Percentiles rank a stretch among this genome's conserved stretches.
These are phyloP conservation scores for Periophthalmodon schlosseri DNA, from an alignment of 2,113 vertebrate species.

Conservation along the genomic window DNA sequence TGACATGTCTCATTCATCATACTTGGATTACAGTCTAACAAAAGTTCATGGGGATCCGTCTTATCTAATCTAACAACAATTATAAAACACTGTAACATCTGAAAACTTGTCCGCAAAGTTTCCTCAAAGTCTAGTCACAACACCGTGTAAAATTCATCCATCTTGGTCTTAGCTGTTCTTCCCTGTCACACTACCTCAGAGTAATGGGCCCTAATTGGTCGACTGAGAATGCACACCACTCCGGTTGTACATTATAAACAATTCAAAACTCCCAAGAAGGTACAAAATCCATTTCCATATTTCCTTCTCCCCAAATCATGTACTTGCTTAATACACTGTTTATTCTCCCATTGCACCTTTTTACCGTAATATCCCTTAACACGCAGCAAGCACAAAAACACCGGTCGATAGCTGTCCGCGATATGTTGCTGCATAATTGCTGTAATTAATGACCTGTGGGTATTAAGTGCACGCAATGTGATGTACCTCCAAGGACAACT, in stretches of 20 bases:
- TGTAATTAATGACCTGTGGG: conserved; percentile 78
- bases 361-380: conserved; percentile 32
- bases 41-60: background rate
- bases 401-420: conserved; percentile 69
- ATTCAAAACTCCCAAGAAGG: conserved; percentile 35
- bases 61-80: too few species aligned
- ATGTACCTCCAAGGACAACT: conserved; percentile 59
- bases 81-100: background rate
- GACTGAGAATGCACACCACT: conserved; percentile 25
- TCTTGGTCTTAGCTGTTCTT: conserved; percentile 5
- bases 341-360: conserved; percentile 49
- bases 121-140: background rate
- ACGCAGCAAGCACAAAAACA: conserved; percentile 38
- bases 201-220: conserved; percentile 61
- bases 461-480: conserved; percentile 49
- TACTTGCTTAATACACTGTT: conserved; percentile 40
- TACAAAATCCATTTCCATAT: conserved; percentile 43
- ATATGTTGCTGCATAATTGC: conserved; percentile 78
- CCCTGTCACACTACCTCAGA: conserved; percentile 37
- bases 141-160: background rate
- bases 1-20: background rate
- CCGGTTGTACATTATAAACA: conserved; percentile 36
- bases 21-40: background rate
- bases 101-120: background rate
- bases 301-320: conserved; percentile 22